A percentile compares a stretch with the other conserved stretches of the same genome.
These are phyloP conservation scores for Masticophis lateralis DNA, from an alignment of 2,797 vertebrate genomes.

Conservation along the genomic window DNA sequence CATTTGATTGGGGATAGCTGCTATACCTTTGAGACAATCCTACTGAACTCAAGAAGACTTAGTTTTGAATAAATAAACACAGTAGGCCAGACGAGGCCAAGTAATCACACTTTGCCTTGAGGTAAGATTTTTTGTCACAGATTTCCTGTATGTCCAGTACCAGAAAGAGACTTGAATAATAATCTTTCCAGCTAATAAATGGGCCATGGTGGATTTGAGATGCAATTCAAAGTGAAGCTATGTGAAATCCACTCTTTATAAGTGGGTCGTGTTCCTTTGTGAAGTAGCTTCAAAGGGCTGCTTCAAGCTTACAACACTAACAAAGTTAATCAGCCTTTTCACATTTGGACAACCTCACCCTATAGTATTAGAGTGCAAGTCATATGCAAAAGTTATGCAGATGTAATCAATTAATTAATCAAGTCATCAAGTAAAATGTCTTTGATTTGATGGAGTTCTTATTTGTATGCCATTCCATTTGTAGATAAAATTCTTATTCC, in stretches of 20 bases:
- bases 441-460: not conserved
- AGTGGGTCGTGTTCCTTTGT: not conserved
- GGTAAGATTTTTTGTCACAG: not conserved
- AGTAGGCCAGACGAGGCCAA: not conserved
- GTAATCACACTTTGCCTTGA: not conserved
- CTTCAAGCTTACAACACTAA: not conserved
- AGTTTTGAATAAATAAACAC: not conserved
- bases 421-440: not conserved
- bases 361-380: not conserved
- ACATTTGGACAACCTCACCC: not conserved
- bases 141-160: not conserved
- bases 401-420: not conserved
- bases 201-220: not conserved
- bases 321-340: not conserved
- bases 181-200: not conserved
- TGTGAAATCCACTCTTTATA: not conserved
- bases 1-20: not conserved
- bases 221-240: not conserved
- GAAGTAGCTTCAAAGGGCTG: not conserved
- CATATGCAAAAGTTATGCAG: not conserved
- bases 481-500: conserved; percentile 68
- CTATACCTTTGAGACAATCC: not conserved
- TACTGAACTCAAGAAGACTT: not conserved
- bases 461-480: conserved; percentile 62
- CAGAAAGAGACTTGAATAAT: not conserved